These are phyloP conservation scores for Caenorhabditis uteleia DNA, from an alignment of 2,888 invertebrate species.

Conservation along the genomic window DNA sequence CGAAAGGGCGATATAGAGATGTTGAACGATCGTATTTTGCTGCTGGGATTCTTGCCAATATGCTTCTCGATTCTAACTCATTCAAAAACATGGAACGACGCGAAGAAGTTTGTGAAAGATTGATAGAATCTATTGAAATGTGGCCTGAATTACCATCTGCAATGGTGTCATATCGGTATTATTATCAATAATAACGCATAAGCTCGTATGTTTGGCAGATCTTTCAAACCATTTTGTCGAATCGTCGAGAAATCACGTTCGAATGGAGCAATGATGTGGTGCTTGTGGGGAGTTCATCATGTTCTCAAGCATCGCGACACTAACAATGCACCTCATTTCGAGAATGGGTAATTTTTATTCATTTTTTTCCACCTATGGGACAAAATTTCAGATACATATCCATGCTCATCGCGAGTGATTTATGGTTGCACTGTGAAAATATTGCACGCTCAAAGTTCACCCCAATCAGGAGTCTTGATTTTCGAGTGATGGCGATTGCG, in stretches of 20 bases:
- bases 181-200: not conserved
- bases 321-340: constrained; percentile 16
- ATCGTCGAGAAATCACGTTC: constrained; percentile 75
- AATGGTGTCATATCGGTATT: constrained; percentile 77
- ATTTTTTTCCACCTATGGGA: not conserved
- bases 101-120: constrained; percentile 28
- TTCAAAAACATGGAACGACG: constrained; percentile 13
- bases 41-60: constrained; percentile 53
- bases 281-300: constrained; percentile 82
- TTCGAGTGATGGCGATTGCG: constrained; percentile 23
- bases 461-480: constrained; percentile 12
- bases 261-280: constrained; percentile 80
- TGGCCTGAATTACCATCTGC: constrained; percentile 80
- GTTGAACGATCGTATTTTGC: constrained; percentile 80
- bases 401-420: constrained; percentile 17
- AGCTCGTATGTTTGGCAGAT: constrained; percentile 69
- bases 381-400: constrained; percentile 25
- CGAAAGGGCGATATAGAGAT: constrained; percentile 70
- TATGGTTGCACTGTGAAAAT: constrained; percentile 16
- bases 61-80: constrained; percentile 15
- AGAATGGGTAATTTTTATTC: constrained; percentile 18
- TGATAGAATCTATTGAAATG: constrained; percentile 69
- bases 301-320: constrained; percentile 76
- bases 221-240: constrained; percentile 79
- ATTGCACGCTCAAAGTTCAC: constrained; percentile 12